Percentiles rank a stretch among this genome's conserved stretches.
Conservation (phyloP, 2,888 invertebrate species). For the Aphrophora alni region DNA sequence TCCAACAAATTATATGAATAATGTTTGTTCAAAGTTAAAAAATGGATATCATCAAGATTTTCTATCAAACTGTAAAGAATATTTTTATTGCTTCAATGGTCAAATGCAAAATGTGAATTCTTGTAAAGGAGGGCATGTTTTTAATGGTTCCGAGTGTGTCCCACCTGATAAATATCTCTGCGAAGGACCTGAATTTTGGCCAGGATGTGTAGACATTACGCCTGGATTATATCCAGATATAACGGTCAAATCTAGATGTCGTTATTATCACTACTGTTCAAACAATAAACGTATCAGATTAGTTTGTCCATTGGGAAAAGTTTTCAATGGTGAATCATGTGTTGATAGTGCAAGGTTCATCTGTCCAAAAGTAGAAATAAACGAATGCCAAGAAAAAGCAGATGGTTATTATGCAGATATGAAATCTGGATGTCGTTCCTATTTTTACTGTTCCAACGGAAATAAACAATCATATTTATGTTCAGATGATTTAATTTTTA, state of each 20-base stretch:
- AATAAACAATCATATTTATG: conserved; percentile 67
- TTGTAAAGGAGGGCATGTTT: conserved; percentile 59
- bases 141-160: conserved; percentile 61
- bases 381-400: conserved; percentile 59
- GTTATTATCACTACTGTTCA: conserved; percentile 62
- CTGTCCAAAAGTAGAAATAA: conserved; percentile 60
- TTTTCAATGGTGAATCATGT: conserved; percentile 62
- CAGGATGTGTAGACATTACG: conserved; percentile 38
- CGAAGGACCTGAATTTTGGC: conserved; percentile 48
- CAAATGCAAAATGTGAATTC: conserved; percentile 53
- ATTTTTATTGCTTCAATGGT: conserved; percentile 47
- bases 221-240: conserved; percentile 50
- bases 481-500: conserved; percentile 61
- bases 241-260: conserved; percentile 57
- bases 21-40: conserved; percentile 29
- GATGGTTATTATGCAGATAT: conserved; percentile 64
- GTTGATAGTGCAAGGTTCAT: conserved; percentile 56
- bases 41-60: conserved; percentile 47
- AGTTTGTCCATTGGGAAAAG: conserved; percentile 58
- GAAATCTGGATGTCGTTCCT: conserved; percentile 64
- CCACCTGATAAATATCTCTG: conserved; percentile 48
- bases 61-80: conserved; percentile 45
- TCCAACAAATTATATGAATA: conserved; percentile 14
- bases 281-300: conserved; percentile 58
- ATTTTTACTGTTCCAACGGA: conserved; percentile 64